Conservation (phyloP, 1,140 invertebrate species). For the Drosophila eugracilis region DNA sequence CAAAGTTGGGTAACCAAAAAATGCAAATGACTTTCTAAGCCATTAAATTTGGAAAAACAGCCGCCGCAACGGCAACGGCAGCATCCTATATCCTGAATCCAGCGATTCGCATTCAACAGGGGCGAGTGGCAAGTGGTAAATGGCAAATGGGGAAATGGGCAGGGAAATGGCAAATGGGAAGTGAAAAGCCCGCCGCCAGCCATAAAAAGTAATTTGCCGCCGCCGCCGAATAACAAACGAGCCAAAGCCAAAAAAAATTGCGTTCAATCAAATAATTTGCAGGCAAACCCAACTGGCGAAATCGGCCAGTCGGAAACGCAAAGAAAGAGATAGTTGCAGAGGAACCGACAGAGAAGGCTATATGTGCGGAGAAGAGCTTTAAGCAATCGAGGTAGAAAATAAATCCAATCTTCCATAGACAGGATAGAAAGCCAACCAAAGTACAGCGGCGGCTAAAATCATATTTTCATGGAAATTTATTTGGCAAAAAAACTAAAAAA, state of each 20-base stretch:
- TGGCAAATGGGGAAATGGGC: conserved; percentile 8
- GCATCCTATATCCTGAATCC: conserved; percentile 3
- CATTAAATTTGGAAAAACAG: conserved; percentile 83
- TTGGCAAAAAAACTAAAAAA: too few species aligned
- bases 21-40: conserved; percentile 83
- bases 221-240: conserved; percentile 79
- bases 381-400: background rate
- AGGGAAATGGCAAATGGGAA: conserved; percentile 1
- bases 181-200: conserved; percentile 36
- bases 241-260: conserved; percentile 82
- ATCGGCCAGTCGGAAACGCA: conserved; percentile 55
- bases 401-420: background rate
- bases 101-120: conserved; percentile 30
- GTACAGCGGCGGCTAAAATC: background rate
- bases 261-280: conserved; percentile 84
- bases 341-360: too few species aligned
- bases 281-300: conserved; percentile 43
- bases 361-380: conserved; percentile 3
- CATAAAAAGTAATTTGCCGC: conserved; percentile 83
- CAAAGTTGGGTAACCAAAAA: conserved; percentile 75
- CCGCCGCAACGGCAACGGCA: conserved; percentile 53
- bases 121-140: conserved; percentile 20
- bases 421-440: background rate
- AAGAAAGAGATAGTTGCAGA: background rate
- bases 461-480: background rate